A percentile compares a stretch with the other conserved stretches of the same genome.
Evolutionary conservation across 2,888 invertebrate species (phyloP).

Genomic region (Melieria omissa): DNA sequence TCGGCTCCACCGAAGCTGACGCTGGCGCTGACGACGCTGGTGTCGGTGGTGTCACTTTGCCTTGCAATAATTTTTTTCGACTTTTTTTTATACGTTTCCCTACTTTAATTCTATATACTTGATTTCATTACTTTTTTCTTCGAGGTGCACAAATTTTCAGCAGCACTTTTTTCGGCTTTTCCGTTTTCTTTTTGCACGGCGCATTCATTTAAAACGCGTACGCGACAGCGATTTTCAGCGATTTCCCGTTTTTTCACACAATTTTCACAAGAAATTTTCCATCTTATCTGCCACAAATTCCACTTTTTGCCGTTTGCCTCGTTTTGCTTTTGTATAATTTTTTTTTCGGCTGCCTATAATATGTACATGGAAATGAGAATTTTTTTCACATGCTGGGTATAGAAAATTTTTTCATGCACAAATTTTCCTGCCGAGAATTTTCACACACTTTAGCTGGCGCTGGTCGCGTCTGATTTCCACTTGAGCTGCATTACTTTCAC

Average conservation of each 20-base stretch:
- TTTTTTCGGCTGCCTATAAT: slow-evolving; percentile 20
- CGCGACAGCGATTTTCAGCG: neutral
- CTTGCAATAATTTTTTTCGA: neutral
- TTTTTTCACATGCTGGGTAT: slow-evolving; percentile 44
- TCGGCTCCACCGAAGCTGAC: no score
- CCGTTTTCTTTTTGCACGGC: neutral
- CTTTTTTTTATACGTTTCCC: no score
- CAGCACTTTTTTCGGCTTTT: no score
- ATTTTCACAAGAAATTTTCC: slow-evolving; percentile 41
- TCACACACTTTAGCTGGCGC: slow-evolving; percentile 1
- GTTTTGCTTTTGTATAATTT: neutral
- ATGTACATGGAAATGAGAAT: slow-evolving; percentile 43
- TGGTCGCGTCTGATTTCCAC: neutral
- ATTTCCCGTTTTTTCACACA: slow-evolving; percentile 7
- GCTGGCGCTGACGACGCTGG: no score
- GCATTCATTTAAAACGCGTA: no score
- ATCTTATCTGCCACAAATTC: slow-evolving; percentile 40
- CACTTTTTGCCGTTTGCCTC: slow-evolving; percentile 26
- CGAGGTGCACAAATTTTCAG: no score
- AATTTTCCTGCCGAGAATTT: slow-evolving; percentile 38
- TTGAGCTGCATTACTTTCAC: slow-evolving; percentile 3
- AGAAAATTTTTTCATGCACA: slow-evolving; percentile 45
- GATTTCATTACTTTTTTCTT: no score
- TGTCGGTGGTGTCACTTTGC: neutral
- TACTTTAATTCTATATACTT: no score